These are phyloP conservation scores for Helicoverpa assulta DNA, from an alignment of 2,888 invertebrate genomes.

Conservation along the genomic window DNA sequence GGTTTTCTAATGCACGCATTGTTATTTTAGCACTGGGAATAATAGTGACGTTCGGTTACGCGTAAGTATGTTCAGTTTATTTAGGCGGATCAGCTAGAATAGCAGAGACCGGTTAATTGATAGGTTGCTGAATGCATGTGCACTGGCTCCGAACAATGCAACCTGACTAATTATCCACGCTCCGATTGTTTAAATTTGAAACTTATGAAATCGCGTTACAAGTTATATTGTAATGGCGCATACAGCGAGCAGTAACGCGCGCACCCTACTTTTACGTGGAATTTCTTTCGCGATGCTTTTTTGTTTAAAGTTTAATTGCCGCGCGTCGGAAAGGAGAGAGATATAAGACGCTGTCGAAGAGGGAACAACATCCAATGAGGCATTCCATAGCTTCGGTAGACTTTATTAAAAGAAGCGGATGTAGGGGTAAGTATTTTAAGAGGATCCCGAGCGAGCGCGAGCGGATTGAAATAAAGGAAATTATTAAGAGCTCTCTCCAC, in stretches of 20 bases:
- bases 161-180: slow-evolving; percentile 84
- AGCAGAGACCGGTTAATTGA: slow-evolving; percentile 78
- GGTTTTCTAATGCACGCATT: slow-evolving; percentile 69
- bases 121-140: slow-evolving; percentile 86
- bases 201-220: slow-evolving; percentile 85
- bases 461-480: slow-evolving; percentile 89
- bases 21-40: slow-evolving; percentile 82
- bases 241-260: slow-evolving; percentile 59
- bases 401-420: slow-evolving; percentile 90
- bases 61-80: slow-evolving; percentile 77
- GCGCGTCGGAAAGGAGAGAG: slow-evolving; percentile 80
- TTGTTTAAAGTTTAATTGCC: slow-evolving; percentile 84
- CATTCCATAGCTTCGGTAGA: slow-evolving; percentile 86
- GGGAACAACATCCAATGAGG: slow-evolving; percentile 81
- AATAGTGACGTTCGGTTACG: slow-evolving; percentile 59
- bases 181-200: slow-evolving; percentile 88
- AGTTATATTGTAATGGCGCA: slow-evolving; percentile 76
- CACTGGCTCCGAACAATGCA: slow-evolving; percentile 86
- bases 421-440: slow-evolving; percentile 90
- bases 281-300: slow-evolving; percentile 82
- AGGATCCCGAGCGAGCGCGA: slow-evolving; percentile 82
- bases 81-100: slow-evolving; percentile 83
- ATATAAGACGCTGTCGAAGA: slow-evolving; percentile 83
- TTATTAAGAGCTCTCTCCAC: slow-evolving; percentile 86
- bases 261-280: slow-evolving; percentile 80